A percentile compares a stretch with the other conserved stretches of the same genome.
phyloP scores from a whole-genome alignment of 2,113 vertebrate species.

The Fulica atra region DNA sequence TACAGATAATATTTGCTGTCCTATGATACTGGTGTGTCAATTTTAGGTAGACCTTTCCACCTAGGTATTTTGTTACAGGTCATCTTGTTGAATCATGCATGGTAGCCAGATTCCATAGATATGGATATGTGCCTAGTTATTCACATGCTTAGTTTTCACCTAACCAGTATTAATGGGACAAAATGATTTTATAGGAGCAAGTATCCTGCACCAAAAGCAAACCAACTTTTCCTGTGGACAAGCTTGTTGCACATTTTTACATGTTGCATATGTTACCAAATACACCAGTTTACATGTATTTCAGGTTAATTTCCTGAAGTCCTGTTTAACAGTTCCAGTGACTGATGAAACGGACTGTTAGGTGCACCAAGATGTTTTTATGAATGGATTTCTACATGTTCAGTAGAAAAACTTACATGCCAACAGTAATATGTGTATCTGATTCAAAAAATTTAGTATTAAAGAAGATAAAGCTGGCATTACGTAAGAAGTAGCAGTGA shows the following conservation, averaged over 20 bases:
- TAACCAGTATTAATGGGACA: neutral
- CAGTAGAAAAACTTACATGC: neutral
- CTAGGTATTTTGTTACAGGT: constrained; percentile 42
- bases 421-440: neutral
- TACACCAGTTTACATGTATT: neutral
- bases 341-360: neutral
- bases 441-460: neutral
- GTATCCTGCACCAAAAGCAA: neutral
- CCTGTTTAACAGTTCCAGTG: neutral
- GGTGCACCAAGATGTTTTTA: neutral
- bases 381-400: neutral
- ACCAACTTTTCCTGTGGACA: neutral
- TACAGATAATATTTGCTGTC: neutral
- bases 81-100: constrained; percentile 10
- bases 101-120: neutral
- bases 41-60: constrained; percentile 48
- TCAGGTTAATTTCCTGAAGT: neutral
- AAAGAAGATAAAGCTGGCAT: neutral
- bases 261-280: neutral
- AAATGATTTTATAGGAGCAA: neutral
- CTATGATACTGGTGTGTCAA: neutral
- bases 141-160: neutral
- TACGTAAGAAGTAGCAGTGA: neutral
- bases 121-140: neutral
- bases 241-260: neutral